Evolutionary conservation across 2,888 invertebrate genomes (phyloP), one percentile per base, ranked within the genome.

Genomic region (Globia sparganii): DNA sequence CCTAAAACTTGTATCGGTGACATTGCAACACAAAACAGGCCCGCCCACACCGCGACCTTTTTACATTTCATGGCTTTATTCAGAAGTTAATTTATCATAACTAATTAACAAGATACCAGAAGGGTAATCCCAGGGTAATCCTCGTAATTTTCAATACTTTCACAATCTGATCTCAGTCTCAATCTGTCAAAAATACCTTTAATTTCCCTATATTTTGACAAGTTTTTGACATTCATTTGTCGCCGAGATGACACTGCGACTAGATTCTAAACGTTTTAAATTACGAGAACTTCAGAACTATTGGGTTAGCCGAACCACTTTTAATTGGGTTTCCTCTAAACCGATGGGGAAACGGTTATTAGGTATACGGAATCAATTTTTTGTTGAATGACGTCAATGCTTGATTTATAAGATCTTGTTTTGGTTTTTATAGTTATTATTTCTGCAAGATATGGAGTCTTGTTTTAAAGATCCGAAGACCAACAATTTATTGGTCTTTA

Each of bases 281-380:
- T n/a, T n/a, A n/a, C n/a, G n/a, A n/a, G n/a, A n/a, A n/a, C n/a
- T n/a, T n/a, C 61, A 65, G 53, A 76, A 74, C 77, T 75, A 75
- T 79, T 72, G 77, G 67, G 66, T 82, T 70, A 78, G 62, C 53
- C 62, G 31, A n/a, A 77, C 73, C 78, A 67, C 65, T 86, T 85
- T 82, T 84, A 83, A 84, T 88, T 88, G 77, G 71, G 71, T 75
- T 78, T 74, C 73, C 73, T 80, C 37, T 72, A 88, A 86, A 80
- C 80, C 78, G 66, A 72, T 78, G 70, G 73, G 76, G 62, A 53
- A 71, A 72, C 66, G 66, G 67, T 74, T 67, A 72, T 65, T 77
- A n/a, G n/a, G n/a, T n/a, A 75, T 11, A 59, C 25, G 25, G 25
- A 61, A 81, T 49, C 34, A n/a, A 37, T 69, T 34, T 70, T 81